These are phyloP conservation scores for Rhopalosiphum padi DNA, from an alignment of 1,140 invertebrate genomes.

Conservation along the genomic window DNA sequence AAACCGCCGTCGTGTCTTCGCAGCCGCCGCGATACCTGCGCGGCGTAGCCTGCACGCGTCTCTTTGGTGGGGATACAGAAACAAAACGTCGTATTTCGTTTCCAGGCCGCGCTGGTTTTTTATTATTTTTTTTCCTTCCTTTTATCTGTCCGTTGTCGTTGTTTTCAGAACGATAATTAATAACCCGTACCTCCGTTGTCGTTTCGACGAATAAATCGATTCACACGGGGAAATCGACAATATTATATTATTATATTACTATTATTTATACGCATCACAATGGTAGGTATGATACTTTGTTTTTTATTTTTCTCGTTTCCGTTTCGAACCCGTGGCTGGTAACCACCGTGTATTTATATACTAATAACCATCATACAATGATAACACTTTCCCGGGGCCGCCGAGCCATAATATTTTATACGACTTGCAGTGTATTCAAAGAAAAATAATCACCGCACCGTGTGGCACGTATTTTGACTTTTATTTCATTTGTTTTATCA, in stretches of 20 bases:
- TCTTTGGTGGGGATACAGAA: neutral
- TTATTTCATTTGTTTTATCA: neutral
- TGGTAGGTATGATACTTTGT: neutral
- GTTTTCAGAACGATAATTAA: conserved; percentile 10
- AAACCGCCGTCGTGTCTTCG: conserved; percentile 4
- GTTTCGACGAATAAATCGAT: neutral
- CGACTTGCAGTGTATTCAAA: neutral
- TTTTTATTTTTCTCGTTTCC: neutral
- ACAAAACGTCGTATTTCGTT: conserved; percentile 24
- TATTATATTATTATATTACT: conserved; percentile 9
- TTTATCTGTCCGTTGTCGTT: neutral
- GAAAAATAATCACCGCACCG: neutral
- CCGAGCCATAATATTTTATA: neutral
- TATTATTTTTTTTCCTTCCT: neutral
- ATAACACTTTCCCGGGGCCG: neutral
- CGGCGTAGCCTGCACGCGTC: neutral
- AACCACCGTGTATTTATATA: neutral
- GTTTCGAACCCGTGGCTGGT: neutral
- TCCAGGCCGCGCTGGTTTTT: neutral
- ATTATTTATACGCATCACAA: neutral
- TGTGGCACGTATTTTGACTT: neutral
- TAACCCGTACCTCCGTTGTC: neutral
- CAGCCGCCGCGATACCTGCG: neutral
- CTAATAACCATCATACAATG: neutral
- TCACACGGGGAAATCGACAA: conserved; percentile 26